Percentiles rank a stretch among this genome's conserved stretches.
These are phyloP conservation scores for Tangachromis dhanisi DNA, from an alignment of 2,113 vertebrate genomes.

Conservation along the genomic window DNA sequence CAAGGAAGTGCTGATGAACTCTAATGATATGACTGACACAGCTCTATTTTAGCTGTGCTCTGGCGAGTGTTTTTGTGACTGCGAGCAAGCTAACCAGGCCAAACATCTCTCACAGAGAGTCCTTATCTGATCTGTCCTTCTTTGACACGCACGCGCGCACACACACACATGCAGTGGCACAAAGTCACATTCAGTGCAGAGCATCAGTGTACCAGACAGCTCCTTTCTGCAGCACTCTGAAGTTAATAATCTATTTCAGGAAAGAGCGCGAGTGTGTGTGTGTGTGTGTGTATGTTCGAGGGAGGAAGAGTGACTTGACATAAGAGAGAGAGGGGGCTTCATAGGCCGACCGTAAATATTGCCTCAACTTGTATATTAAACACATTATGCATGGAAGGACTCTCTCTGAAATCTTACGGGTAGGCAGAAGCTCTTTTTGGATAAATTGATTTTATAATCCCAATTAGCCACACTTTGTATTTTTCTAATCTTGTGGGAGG, in stretches of 20 bases:
- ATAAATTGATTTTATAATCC: constrained; percentile 43
- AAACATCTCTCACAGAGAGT: not conserved
- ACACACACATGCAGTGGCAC: not conserved
- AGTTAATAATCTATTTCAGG: not conserved
- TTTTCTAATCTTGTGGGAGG: constrained; percentile 22
- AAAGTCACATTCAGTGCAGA: not conserved
- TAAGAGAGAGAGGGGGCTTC: not conserved
- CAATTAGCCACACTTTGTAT: constrained; percentile 42
- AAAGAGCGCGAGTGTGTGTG: not conserved
- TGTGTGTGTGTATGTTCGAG: not conserved
- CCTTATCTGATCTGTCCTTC: not conserved
- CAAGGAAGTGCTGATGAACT: not conserved
- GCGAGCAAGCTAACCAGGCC: not conserved
- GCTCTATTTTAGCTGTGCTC: not conserved
- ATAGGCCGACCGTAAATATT: constrained; percentile 30
- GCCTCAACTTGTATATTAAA: constrained; percentile 23
- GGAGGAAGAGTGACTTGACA: not conserved
- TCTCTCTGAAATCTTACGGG: constrained; percentile 3
- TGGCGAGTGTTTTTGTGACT: not conserved
- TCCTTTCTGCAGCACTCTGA: not conserved
- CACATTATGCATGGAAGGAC: constrained; percentile 15
- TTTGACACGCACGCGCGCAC: fast-evolving
- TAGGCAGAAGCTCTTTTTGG: constrained; percentile 2
- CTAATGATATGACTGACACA: not conserved
- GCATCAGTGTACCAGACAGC: not conserved